Conservation (phyloP, 2,888 invertebrate genomes). For the Watsonalla cultraria region DNA sequence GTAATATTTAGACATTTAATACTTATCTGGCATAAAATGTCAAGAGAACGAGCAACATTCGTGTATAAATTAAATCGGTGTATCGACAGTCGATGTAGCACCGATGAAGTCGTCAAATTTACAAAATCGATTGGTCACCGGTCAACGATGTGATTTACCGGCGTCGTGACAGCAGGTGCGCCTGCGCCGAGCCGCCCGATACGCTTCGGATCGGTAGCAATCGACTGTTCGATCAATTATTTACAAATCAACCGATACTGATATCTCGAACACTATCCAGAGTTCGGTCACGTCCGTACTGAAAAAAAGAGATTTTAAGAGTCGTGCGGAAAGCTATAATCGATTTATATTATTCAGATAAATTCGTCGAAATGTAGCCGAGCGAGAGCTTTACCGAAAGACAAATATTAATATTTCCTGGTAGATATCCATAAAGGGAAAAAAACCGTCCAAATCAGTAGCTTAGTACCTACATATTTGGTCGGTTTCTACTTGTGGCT, state of each 20-base stretch:
- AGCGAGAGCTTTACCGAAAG: conserved; percentile 3
- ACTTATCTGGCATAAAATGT: too few species aligned
- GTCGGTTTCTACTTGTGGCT: too few species aligned
- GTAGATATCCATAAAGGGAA: conserved; percentile 14
- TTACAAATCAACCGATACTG: conserved; percentile 57
- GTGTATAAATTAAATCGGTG: conserved; percentile 42
- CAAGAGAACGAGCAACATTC: conserved; percentile 7
- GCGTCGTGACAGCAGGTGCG: conserved; percentile 59
- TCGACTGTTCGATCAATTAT: conserved; percentile 60
- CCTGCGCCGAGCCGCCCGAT: conserved; percentile 18
- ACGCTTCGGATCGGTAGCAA: conserved; percentile 53
- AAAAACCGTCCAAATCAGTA: conserved; percentile 10
- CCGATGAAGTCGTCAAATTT: conserved; percentile 63
- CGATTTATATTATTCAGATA: conserved; percentile 22
- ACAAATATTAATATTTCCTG: conserved; percentile 7
- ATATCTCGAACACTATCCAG: conserved; percentile 37
- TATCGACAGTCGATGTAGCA: conserved; percentile 44
- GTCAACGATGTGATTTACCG: conserved; percentile 66
- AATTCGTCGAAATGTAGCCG: conserved; percentile 9
- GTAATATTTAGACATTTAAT: too few species aligned
- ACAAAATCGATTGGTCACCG: conserved; percentile 68
- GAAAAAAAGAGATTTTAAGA: conserved; percentile 48
- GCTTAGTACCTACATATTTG: too few species aligned
- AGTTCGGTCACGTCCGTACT: conserved; percentile 57
- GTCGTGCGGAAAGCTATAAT: conserved; percentile 65